phyloP scores from a whole-genome alignment of 2,113 vertebrate species.

The Camelus bactrianus region DNA sequence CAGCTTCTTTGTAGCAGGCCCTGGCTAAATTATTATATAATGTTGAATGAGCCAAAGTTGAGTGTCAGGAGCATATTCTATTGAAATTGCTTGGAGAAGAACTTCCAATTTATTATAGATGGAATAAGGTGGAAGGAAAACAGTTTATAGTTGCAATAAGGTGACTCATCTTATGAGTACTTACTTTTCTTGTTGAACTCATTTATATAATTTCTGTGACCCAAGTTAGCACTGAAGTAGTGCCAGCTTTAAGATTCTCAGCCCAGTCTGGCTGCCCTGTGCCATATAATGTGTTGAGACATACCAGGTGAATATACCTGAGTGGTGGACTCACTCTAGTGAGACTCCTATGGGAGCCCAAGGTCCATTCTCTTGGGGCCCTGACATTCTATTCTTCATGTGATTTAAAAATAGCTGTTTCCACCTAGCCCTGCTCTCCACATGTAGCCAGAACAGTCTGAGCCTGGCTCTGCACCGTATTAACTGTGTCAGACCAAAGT shows the following conservation, averaged over 20 bases:
- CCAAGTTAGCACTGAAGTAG: not conserved
- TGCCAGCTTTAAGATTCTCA: constrained; percentile 18
- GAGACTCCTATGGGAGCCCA: not conserved
- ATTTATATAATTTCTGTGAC: not conserved
- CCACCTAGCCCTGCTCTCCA: not conserved
- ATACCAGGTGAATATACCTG: not conserved
- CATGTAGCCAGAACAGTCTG: not conserved
- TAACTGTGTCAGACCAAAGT: not conserved
- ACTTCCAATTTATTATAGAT: not conserved
- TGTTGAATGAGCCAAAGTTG: not conserved
- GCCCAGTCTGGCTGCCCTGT: not conserved
- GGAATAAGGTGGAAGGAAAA: not conserved
- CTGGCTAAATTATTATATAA: constrained; percentile 26
- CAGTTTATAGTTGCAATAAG: not conserved
- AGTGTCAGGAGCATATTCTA: not conserved
- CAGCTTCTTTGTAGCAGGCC: not conserved
- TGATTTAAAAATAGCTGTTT: constrained; percentile 15
- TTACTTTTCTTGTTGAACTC: constrained; percentile 43
- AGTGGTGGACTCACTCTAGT: not conserved
- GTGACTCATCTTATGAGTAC: not conserved
- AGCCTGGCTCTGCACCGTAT: not conserved
- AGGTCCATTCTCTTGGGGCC: not conserved
- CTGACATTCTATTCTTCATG: not conserved
- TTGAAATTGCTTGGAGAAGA: not conserved
- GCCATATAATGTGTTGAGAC: constrained; percentile 1